These are phyloP conservation scores for Falco biarmicus DNA, from an alignment of 2,797 vertebrate species.

Conservation along the genomic window DNA sequence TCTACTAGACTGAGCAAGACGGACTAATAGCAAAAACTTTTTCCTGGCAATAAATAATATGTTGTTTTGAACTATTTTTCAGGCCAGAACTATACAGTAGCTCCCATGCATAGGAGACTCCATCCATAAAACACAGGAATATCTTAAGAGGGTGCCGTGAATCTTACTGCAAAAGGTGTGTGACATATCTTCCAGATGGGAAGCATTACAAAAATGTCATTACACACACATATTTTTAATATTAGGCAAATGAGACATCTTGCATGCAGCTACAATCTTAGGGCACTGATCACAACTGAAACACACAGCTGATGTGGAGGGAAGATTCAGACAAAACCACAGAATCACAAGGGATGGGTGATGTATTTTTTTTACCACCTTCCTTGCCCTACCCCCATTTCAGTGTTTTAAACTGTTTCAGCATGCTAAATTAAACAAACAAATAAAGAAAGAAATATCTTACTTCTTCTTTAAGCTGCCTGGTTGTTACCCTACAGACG, in stretches of 20 bases:
- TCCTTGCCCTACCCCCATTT: not conserved
- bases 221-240: not conserved
- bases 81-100: not conserved
- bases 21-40: not conserved
- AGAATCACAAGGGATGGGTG: constrained; percentile 8
- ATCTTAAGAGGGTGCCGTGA: not conserved
- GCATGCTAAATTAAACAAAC: not conserved
- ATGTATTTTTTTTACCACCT: constrained; percentile 3
- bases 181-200: not conserved
- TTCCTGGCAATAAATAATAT: not conserved
- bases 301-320: accelerated
- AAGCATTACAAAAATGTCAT: not conserved
- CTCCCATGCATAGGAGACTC: not conserved
- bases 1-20: not conserved
- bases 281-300: not conserved
- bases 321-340: constrained; percentile 6
- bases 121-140: not conserved
- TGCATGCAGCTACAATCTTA: not conserved
- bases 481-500: constrained; percentile 55
- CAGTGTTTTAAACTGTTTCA: not conserved
- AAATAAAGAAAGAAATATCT: not conserved
- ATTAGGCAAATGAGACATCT: not conserved
- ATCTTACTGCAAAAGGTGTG: not conserved
- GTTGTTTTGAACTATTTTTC: not conserved
- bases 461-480: constrained; percentile 44